Evolutionary conservation across 2,888 invertebrate species (phyloP).

Genomic region (Agrilus cyanescens): DNA sequence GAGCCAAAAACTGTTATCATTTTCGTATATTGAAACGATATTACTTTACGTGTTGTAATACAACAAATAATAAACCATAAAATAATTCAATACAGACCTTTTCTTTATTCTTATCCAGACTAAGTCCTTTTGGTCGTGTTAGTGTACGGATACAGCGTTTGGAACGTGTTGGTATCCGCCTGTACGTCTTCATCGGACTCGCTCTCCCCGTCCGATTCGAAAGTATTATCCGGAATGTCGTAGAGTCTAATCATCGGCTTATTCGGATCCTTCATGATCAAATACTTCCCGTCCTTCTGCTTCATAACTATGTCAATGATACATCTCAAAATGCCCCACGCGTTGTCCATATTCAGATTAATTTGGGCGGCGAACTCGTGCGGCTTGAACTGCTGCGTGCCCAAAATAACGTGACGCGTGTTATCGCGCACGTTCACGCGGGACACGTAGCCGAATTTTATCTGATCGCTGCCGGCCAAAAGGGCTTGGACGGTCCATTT

Average conservation of each 20-base stretch:
- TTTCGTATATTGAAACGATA: too few relatives aligned
- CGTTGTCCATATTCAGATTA: slow-evolving; percentile 98
- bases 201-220: slow-evolving; percentile 94
- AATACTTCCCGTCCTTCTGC: slow-evolving; percentile 90
- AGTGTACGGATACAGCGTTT: slow-evolving; percentile 32
- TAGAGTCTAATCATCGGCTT: slow-evolving; percentile 96
- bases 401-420: slow-evolving; percentile 90
- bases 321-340: slow-evolving; percentile 96
- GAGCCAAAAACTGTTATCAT: too few relatives aligned
- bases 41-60: too few relatives aligned
- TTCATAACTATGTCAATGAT: slow-evolving; percentile 96
- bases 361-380: slow-evolving; percentile 98
- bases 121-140: slow-evolving; percentile 19
- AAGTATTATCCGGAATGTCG: slow-evolving; percentile 96
- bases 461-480: slow-evolving; percentile 90
- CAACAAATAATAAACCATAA: too few relatives aligned
- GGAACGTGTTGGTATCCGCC: slow-evolving; percentile 31
- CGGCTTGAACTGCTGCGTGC: slow-evolving; percentile 96
- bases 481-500: slow-evolving; percentile 98
- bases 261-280: slow-evolving; percentile 98
- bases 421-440: slow-evolving; percentile 87
- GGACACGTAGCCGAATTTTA: slow-evolving; percentile 99
- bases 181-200: slow-evolving; percentile 63
- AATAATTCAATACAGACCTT: too few relatives aligned
- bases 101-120: too few relatives aligned